Conservation (phyloP, 2,888 invertebrate species). For the Ischnura elegans region DNA sequence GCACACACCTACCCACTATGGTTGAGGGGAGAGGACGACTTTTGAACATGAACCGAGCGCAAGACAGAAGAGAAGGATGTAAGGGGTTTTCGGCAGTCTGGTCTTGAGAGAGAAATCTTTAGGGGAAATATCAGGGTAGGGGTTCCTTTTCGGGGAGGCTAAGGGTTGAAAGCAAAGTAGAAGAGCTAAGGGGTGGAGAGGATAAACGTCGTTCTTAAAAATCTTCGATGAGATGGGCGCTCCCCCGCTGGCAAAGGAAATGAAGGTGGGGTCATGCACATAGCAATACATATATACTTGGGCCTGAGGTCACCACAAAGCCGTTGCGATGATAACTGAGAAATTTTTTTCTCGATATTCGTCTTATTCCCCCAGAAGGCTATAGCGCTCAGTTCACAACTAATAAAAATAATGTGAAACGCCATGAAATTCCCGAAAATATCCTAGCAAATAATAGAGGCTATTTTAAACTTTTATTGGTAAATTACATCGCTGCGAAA, state of each 20-base stretch:
- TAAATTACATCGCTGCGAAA: too few species aligned
- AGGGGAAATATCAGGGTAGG: neutral
- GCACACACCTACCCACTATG: too few species aligned
- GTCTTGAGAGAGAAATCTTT: neutral
- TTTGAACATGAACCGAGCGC: neutral
- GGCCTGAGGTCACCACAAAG: too few species aligned
- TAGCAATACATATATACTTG: neutral
- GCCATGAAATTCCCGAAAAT: too few species aligned
- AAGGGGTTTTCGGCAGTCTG: neutral
- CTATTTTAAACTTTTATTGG: too few species aligned
- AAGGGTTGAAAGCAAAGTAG: neutral
- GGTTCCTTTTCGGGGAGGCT: neutral
- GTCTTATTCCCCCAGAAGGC: too few species aligned
- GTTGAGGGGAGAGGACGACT: neutral
- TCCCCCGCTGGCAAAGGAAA: constrained; percentile 12
- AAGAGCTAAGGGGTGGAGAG: too few species aligned
- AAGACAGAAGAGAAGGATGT: neutral
- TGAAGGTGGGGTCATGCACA: neutral
- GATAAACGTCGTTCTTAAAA: neutral
- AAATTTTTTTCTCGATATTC: too few species aligned
- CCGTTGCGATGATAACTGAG: too few species aligned
- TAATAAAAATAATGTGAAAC: too few species aligned
- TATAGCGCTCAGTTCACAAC: too few species aligned
- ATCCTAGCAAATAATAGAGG: too few species aligned
- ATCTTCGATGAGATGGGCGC: neutral